Base-by-base conservation (phyloP, 2,113 vertebrate genomes). In the Lepisosteus osseus region DNA sequence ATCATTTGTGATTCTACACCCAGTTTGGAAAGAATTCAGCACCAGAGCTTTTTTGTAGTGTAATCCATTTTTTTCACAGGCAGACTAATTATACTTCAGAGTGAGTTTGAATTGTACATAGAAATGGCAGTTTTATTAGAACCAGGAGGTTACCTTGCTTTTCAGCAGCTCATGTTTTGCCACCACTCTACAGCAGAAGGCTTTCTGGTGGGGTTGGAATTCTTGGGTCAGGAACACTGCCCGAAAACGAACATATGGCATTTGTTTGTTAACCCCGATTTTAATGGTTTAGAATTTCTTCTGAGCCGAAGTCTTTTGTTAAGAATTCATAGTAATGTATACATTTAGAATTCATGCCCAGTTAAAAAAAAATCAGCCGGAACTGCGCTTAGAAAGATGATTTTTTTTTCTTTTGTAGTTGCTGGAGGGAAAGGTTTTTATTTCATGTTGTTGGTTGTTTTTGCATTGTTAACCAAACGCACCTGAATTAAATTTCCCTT, bases 251-350 rank as follows among this genome's bases (percentile, higher is more conserved):
- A 44, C 69, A 54, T 63, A 6, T 41, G 69, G 69, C 6, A 9
- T 61, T 63, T 47, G 42, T 61, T 70, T 62, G 15, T 29, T 13
- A 40, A 59, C 69, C 3, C 44, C 45, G 43, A 8, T 62, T 54
- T 71, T 44, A 2, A 12, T 11, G 69, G 69, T 71, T 71, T 71
- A 8, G 43, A 59, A 43, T 71, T 71, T 64, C 44, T 12, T 47
- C 15, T 29, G 61, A 51, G 47, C 5, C 5, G 47, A 51, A 9
- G 47, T 6, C 47, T 51, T 15, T 29, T 2, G 61, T 63, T 45
- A 7, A 11, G 42, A 41, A 44, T 44, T 72, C 41, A 7, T 45
- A 64, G 47, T 3, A 47, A 70, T 6, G n/a, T 56, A 42, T 2
- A 54, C 29, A 1, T 44, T 7, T 17, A 3, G 51, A 42, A 43